Conservation (phyloP, 2,113 vertebrate species). For the Ctenodactylus gundi region DNA sequence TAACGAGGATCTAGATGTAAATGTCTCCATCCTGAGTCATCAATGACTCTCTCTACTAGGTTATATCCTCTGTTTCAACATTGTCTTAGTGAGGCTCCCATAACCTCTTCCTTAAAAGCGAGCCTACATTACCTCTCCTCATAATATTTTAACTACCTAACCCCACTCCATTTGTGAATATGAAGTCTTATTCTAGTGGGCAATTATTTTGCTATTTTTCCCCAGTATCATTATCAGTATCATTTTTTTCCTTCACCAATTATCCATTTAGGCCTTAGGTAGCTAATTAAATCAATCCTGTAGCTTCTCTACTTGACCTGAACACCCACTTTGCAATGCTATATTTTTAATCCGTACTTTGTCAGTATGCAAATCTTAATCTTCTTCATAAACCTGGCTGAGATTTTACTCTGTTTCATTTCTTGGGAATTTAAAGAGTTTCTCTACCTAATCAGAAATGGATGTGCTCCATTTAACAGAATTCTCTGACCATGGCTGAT, state of each 20-base stretch:
- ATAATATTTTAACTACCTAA: neutral
- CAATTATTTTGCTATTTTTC: neutral
- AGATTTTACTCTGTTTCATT: conserved; percentile 44
- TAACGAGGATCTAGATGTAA: neutral
- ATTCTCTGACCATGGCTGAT: neutral
- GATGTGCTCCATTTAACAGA: conserved; percentile 28
- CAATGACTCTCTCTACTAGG: neutral
- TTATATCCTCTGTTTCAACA: too few species aligned
- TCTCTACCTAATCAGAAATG: neutral
- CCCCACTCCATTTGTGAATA: neutral
- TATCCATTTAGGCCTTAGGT: conserved; percentile 57
- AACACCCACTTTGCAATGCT: conserved; percentile 17
- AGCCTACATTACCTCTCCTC: neutral
- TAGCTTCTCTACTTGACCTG: neutral
- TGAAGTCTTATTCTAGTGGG: too few species aligned
- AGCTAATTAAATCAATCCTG: conserved; percentile 75
- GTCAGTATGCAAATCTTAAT: conserved; percentile 56
- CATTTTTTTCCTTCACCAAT: conserved; percentile 47
- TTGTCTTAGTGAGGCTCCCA: neutral
- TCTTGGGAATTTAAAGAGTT: conserved; percentile 33
- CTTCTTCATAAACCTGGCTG: conserved; percentile 51
- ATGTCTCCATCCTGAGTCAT: neutral
- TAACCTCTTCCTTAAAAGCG: neutral
- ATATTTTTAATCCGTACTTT: conserved; percentile 65
- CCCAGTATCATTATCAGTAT: neutral